A percentile compares a stretch with the other conserved stretches of the same genome.
Evolutionary conservation across 2,888 invertebrate species (phyloP).

Genomic region (Sarcophaga caerulescens): DNA sequence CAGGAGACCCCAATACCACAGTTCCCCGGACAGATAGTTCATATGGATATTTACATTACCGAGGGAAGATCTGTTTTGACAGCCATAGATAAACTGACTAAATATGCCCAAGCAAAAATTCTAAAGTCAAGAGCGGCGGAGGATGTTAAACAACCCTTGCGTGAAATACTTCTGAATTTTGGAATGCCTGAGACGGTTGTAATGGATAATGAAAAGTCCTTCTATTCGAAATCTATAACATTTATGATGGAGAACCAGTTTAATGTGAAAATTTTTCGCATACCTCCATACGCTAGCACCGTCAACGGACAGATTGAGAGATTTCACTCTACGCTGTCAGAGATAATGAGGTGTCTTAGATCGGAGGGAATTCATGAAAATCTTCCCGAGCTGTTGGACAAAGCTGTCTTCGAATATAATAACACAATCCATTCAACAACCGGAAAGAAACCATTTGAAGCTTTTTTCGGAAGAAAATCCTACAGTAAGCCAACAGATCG

Average conservation of each 20-base stretch:
- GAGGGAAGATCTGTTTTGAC: background rate
- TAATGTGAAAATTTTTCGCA: background rate
- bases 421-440: constrained; percentile 8
- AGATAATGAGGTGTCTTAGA: constrained; percentile 7
- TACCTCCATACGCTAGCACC: constrained; percentile 8
- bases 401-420: constrained; percentile 18
- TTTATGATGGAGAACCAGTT: background rate
- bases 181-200: too few species aligned
- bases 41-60: background rate
- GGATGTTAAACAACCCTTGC: background rate
- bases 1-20: background rate
- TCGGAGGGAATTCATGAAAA: constrained; percentile 1
- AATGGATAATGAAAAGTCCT: too few species aligned
- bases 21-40: background rate
- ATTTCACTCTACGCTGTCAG: background rate
- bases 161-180: too few species aligned
- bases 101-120: background rate
- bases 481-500: too few species aligned
- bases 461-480: too few species aligned
- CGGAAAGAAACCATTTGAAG: too few species aligned
- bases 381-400: constrained; percentile 3
- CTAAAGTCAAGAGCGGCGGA: background rate
- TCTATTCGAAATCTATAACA: background rate
- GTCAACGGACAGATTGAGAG: background rate
- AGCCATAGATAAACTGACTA: constrained; percentile 1